phyloP scores from a whole-genome alignment of 2,113 vertebrate genomes.

The Leucoraja erinaceus region DNA sequence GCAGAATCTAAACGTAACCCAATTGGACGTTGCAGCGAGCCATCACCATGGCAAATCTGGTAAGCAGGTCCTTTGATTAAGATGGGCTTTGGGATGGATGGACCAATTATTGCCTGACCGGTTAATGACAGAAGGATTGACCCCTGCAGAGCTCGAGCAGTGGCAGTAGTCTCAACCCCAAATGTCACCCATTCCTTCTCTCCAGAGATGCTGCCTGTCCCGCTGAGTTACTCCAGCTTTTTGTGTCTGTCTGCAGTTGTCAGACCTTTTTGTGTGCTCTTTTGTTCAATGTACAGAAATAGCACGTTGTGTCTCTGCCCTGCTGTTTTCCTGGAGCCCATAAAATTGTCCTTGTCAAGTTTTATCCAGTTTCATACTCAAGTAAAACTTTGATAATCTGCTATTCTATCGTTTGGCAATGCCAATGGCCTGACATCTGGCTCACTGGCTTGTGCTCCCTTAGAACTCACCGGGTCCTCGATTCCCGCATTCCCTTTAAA shows the following conservation, averaged over 20 bases:
- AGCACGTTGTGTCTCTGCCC: too few relatives aligned
- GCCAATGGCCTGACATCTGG: too few relatives aligned
- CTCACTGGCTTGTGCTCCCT: too few relatives aligned
- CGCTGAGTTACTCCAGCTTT: too few relatives aligned
- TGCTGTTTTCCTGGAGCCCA: not conserved
- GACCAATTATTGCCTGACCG: not conserved
- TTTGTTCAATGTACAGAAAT: too few relatives aligned
- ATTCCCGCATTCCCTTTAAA: too few relatives aligned
- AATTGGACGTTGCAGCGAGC: not conserved
- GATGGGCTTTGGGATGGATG: not conserved
- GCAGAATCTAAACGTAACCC: not conserved
- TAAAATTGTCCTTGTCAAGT: not conserved
- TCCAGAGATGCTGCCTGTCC: too few relatives aligned
- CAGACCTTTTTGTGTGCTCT: not conserved
- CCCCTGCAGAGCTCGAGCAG: not conserved
- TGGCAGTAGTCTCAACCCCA: too few relatives aligned
- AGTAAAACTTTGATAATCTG: too few relatives aligned
- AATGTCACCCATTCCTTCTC: too few relatives aligned
- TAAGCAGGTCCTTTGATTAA: not conserved
- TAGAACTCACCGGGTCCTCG: too few relatives aligned
- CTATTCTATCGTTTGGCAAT: too few relatives aligned
- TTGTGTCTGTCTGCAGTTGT: not conserved
- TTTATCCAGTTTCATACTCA: not conserved
- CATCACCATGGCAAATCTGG: not conserved
- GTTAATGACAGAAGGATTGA: not conserved